phyloP scores from a whole-genome alignment of 2,113 vertebrate genomes.

The Tachycineta bicolor region DNA sequence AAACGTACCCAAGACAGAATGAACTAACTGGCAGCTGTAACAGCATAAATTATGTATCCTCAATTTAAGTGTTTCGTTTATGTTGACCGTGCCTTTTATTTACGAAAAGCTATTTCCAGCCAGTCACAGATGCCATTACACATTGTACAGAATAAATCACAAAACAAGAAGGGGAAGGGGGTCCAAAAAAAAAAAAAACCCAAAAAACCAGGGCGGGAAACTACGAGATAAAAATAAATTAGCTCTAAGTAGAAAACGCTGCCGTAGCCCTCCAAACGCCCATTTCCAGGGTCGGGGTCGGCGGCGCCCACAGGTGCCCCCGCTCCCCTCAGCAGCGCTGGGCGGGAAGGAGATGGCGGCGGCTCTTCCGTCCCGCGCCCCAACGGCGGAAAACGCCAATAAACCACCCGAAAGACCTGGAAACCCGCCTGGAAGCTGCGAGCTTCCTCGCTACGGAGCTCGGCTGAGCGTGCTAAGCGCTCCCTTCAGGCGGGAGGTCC shows the following conservation, averaged over 20 bases:
- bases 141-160: accelerated
- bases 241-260: not conserved
- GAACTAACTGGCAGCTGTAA: not conserved
- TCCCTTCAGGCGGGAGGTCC: constrained; percentile 31
- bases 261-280: accelerated
- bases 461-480: not conserved
- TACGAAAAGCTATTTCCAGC: not conserved
- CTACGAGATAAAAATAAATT: accelerated
- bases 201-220: not conserved
- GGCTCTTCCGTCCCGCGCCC: not conserved
- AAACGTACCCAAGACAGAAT: accelerated
- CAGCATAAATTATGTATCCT: not conserved
- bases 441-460: not conserved
- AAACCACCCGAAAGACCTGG: not conserved
- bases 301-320: not conserved
- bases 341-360: not conserved
- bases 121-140: not conserved
- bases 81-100: not conserved
- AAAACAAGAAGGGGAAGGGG: accelerated
- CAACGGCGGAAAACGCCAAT: not conserved
- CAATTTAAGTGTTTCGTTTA: not conserved
- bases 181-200: not conserved
- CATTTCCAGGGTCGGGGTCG: not conserved
- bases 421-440: not conserved
- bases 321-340: not conserved